Percentiles rank a stretch among this genome's conserved stretches.
phyloP scores from a whole-genome alignment of 2,888 invertebrate species.

The Drosophila niveifrons region DNA sequence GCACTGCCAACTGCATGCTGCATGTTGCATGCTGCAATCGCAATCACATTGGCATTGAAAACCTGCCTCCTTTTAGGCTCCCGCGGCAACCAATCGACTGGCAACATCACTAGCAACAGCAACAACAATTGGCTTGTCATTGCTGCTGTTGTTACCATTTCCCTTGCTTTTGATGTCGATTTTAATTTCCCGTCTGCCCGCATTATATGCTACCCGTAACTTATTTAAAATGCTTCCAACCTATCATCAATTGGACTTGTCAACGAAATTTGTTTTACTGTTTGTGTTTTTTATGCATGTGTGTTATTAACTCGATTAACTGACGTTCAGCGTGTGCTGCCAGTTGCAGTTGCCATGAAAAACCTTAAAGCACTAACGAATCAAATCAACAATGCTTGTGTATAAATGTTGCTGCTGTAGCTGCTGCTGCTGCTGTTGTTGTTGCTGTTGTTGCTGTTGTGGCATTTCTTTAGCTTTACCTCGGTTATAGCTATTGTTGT shows the following conservation, averaged over 20 bases:
- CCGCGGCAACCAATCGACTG: conserved; percentile 4
- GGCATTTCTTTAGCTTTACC: conserved; percentile 67
- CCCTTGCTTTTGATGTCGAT: conserved; percentile 52
- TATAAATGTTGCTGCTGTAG: conserved; percentile 15
- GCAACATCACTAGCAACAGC: conserved; percentile 11
- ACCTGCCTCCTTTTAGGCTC: conserved; percentile 6
- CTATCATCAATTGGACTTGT: conserved; percentile 63
- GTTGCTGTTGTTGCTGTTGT: conserved; percentile 27
- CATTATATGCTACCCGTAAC: conserved; percentile 44
- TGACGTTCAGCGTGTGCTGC: conserved; percentile 27
- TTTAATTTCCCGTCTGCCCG: conserved; percentile 76
- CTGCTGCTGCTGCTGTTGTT: conserved; percentile 13
- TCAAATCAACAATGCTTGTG: conserved; percentile 32
- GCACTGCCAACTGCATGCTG: conserved; percentile 39
- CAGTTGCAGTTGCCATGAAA: conserved; percentile 32
- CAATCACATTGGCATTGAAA: conserved; percentile 74
- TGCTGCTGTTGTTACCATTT: conserved; percentile 22
- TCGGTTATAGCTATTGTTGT: conserved; percentile 65
- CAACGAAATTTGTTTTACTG: conserved; percentile 31
- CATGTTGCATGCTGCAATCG: conserved; percentile 28
- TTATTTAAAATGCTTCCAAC: conserved; percentile 65
- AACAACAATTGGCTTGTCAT: conserved; percentile 22
- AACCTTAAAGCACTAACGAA: conserved; percentile 25
- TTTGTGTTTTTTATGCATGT: conserved; percentile 1
- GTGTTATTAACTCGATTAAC: conserved; percentile 44